Conservation (phyloP, 2,888 invertebrate genomes). For the Allacma fusca region DNA sequence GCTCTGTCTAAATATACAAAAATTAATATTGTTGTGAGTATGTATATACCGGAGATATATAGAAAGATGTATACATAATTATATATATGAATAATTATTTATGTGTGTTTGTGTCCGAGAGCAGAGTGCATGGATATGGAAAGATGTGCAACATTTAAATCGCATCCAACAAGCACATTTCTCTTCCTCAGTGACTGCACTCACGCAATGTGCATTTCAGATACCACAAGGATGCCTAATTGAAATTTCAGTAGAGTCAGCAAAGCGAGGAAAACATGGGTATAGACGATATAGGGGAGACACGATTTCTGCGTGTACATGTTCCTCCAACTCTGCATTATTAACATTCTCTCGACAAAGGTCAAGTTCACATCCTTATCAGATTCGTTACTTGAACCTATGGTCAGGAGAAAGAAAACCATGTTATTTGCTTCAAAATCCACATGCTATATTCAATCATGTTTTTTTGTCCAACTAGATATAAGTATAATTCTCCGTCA, state of each 20-base stretch:
- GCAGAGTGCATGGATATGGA: neutral
- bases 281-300: neutral
- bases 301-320: neutral
- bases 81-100: no score
- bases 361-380: slow-evolving; percentile 3
- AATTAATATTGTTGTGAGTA: no score
- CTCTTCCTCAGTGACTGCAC: neutral
- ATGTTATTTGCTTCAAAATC: neutral
- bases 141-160: slow-evolving; percentile 7
- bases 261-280: no score
- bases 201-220: neutral
- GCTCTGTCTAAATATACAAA: no score
- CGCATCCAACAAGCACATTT: neutral
- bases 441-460: neutral
- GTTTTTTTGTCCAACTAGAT: no score
- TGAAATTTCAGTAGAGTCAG: neutral
- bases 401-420: neutral
- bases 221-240: neutral
- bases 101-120: no score
- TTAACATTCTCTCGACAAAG: neutral
- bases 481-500: no score
- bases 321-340: neutral
- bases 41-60: no score
- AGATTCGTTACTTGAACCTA: neutral
- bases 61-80: no score